Evolutionary conservation across 2,888 invertebrate genomes (phyloP), one percentile per base, ranked within the genome.

Genomic region (Ennomos quercinarius): DNA sequence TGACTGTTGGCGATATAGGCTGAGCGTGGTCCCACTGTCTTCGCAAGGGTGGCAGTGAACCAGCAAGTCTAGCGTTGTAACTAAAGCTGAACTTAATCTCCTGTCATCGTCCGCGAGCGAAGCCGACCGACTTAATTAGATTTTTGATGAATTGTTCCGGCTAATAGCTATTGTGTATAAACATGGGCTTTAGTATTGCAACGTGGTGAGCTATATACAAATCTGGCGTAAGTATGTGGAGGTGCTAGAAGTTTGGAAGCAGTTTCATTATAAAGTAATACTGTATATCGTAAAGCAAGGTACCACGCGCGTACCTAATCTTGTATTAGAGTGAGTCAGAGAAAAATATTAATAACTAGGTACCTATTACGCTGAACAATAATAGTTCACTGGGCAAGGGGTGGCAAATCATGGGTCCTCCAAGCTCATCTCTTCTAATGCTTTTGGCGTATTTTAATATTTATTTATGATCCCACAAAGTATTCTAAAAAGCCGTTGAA

Each of bases 21-120:
- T 41, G 13, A 46, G 39, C 51, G 10, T 40, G 27, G 47, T 52
- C 55, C 12, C 49, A 57, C 61, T 35, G 42, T 43, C 11, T 34
- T 12, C 45, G 62, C 38, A 50, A 38, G 50, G 57, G 45, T 54
- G 68, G 72, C 60, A 72, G 71, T 77, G 71, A 78, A 79, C 73
- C 71, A 75, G 78, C 71, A 69, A 73, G 76, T 72, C 73, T 70
- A 80, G 78, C 77, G 67, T 63, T 72, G 81, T 88, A 89, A 89
- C 89, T 89, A 90, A 87, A 87, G 78, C 80, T 80, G 81, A 83
- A 84, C 80, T 89, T 88, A 90, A 89, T 88, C 88, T 83, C 76
- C 81, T 80, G 88, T 87, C 88, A 83, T 81, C 78, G 79, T 79
- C 72, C 77, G 74, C 78, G 74, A 73, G 75, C 73, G 73, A 66